Conservation (phyloP, 64 coral and sea anemone species). For the Platygyra sinensis region DNA sequence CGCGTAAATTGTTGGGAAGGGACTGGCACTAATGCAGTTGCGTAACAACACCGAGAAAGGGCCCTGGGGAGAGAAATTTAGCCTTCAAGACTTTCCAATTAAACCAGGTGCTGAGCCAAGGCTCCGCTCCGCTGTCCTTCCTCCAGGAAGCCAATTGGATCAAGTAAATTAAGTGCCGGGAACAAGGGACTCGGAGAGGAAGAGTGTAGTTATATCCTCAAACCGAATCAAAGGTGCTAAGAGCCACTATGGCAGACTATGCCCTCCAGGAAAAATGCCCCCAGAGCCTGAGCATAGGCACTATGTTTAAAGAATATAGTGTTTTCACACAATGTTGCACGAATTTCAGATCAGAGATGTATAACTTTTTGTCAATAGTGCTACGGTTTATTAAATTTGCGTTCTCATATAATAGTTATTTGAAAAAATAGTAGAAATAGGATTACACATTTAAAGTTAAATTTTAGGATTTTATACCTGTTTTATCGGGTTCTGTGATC, state of each 20-base stretch:
- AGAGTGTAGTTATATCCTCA: conserved; percentile 61
- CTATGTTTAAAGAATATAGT: conserved; percentile 26
- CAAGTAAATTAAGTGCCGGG: conserved; percentile 84
- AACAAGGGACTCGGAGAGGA: conserved; percentile 52
- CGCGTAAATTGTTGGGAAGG: conserved; percentile 89
- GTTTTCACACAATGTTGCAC: too few species aligned
- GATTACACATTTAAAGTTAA: too few species aligned
- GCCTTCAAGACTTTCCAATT: conserved; percentile 82
- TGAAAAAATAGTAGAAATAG: too few species aligned
- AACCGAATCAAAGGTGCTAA: conserved; percentile 41
- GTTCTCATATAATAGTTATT: too few species aligned
- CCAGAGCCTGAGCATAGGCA: conserved; percentile 19
- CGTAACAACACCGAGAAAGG: conserved; percentile 66
- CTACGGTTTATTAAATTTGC: too few species aligned
- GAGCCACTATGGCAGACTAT: background rate
- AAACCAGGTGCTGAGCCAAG: conserved; percentile 83
- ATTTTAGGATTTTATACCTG: too few species aligned
- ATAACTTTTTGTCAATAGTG: too few species aligned
- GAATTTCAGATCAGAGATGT: too few species aligned
- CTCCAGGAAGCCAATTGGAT: conserved; percentile 80
- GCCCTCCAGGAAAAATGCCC: conserved; percentile 24
- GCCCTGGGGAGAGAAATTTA: conserved; percentile 67
- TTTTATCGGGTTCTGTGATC: too few species aligned
- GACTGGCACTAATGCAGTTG: conserved; percentile 74
- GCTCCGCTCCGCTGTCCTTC: conserved; percentile 81